Evolutionary conservation across 2,888 invertebrate genomes (phyloP).

Genomic region (Theretra japonica): DNA sequence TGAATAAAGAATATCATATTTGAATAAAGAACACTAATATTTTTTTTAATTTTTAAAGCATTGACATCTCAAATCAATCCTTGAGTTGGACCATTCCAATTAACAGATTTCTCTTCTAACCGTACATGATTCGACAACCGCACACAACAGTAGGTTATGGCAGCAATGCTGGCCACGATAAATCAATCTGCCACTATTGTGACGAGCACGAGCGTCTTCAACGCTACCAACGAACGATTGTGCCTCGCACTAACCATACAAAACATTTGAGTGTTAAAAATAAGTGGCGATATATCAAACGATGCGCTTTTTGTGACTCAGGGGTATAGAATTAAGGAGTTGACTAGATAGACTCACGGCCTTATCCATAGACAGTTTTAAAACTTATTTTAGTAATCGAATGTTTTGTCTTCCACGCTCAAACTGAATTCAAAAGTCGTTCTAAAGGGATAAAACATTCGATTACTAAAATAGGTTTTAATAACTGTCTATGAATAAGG

Average conservation of each 20-base stretch:
- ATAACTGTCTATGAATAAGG: too few relatives aligned
- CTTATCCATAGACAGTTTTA: too few relatives aligned
- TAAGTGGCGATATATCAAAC: conserved; percentile 22
- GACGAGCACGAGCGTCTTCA: conserved; percentile 59
- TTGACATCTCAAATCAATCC: too few relatives aligned
- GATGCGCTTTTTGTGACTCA: conserved; percentile 4
- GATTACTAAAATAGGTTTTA: too few relatives aligned
- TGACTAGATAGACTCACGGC: background rate
- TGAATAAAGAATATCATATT: too few relatives aligned
- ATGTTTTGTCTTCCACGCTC: too few relatives aligned
- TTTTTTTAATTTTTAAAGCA: too few relatives aligned
- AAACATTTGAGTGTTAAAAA: conserved; percentile 22
- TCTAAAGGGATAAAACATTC: too few relatives aligned
- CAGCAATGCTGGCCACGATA: conserved; percentile 67
- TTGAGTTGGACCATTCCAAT: too few relatives aligned
- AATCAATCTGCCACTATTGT: conserved; percentile 75
- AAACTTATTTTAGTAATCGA: too few relatives aligned
- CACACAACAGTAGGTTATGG: conserved; percentile 56
- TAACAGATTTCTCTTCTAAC: background rate
- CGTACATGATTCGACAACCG: conserved; percentile 48
- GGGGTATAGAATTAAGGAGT: background rate
- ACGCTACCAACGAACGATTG: conserved; percentile 38
- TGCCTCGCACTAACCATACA: conserved; percentile 10
- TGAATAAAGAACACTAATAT: too few relatives aligned
- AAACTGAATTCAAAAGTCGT: too few relatives aligned